Base-by-base conservation (phyloP, 2,113 vertebrate species). In the Podiceps cristatus region DNA sequence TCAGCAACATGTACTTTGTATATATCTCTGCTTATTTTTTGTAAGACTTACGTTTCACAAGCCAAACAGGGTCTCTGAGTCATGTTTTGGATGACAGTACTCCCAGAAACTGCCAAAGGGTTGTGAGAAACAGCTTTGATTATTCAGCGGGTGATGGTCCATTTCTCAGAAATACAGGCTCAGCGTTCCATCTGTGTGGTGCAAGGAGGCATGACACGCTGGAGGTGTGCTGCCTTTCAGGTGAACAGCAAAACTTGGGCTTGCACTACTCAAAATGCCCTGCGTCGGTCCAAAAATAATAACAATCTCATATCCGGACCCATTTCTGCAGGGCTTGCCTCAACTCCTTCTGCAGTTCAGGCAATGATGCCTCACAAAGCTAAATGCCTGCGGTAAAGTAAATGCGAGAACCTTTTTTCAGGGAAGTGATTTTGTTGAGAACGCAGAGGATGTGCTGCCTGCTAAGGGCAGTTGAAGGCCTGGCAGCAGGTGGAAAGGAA, bases 171-270 rank as follows among this genome's bases (percentile, higher is more conserved):
- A 58, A 6, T 0, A 4, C 17, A 5, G 55, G 80, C 83, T 86
- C 35, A 10, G 55, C 1, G 0, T 24, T 67, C 31, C 5, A 44
- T 5, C 37, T 0, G 7, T 3, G 1, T 1, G 25, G 22, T 44
- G 72, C 50, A 7, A 2, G 73, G 68, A 29, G 68, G 10, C 10
- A 4, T 20, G 20, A 3, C 28, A 5, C 1, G 3, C 52, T 19
- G 44, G 62, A 64, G 62, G 12, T 42, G 50, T 29, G 86, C 69
- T 53, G 52, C 45, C n/a, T n/a, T 40, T 28, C 66, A 19, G 33
- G 10, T 13, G 60, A 66, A 29, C 71, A 10, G 67, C 49, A 49
- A 9, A 35, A 49, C 3, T 2, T 33, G n/a, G 35, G 3, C 25
- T 37, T 14, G 28, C 2, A 0, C 24, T 31, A 3, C 50, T 67